A percentile compares a stretch with the other conserved stretches of the same genome.
Evolutionary conservation across 2,888 invertebrate genomes (phyloP).

Genomic region (Lasioglossum lativentre): DNA sequence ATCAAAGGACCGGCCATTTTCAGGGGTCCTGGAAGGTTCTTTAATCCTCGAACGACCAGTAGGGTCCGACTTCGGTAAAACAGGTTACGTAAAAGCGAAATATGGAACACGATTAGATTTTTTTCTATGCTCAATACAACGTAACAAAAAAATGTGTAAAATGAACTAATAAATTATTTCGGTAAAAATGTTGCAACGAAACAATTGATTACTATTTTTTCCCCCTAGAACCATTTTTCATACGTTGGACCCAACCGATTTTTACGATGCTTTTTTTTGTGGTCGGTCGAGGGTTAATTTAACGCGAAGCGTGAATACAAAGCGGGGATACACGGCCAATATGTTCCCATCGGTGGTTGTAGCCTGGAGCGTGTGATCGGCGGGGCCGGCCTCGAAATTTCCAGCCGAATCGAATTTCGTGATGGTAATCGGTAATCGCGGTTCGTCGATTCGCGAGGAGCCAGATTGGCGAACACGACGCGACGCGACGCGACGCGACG

Average conservation of each 20-base stretch:
- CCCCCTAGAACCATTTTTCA: too few relatives aligned
- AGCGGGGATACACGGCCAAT: conserved; percentile 24
- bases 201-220: too few relatives aligned
- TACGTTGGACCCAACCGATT: too few relatives aligned
- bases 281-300: conserved; percentile 15
- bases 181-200: too few relatives aligned
- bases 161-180: too few relatives aligned
- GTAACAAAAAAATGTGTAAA: too few relatives aligned
- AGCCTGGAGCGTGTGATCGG: conserved; percentile 26
- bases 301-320: conserved; percentile 18
- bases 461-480: not conserved
- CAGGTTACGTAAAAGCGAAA: too few relatives aligned
- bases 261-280: too few relatives aligned
- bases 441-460: conserved; percentile 11
- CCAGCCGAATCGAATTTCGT: conserved; percentile 4
- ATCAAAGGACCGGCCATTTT: conserved; percentile 15
- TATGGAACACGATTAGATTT: too few relatives aligned
- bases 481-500: not conserved
- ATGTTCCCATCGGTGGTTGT: conserved; percentile 21
- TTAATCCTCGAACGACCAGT: not conserved
- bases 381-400: conserved; percentile 22
- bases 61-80: too few relatives aligned
- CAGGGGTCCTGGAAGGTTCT: conserved; percentile 18
- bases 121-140: too few relatives aligned
- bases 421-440: conserved; percentile 15